phyloP scores from a whole-genome alignment of 2,888 invertebrate genomes.

The Theretra japonica region DNA sequence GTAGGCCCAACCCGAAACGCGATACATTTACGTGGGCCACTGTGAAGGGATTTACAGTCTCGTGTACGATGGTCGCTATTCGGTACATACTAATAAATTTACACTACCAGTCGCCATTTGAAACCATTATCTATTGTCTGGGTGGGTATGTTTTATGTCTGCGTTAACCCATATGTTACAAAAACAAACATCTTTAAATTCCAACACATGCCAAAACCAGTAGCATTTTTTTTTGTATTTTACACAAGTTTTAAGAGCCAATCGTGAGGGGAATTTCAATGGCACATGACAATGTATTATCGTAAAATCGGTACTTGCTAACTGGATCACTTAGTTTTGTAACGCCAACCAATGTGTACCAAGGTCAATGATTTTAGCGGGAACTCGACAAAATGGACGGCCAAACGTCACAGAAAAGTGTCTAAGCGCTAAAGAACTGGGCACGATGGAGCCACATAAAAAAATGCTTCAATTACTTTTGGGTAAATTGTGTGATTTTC shows the following conservation, averaged over 20 bases:
- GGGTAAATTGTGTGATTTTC: background rate
- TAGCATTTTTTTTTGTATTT: conserved; percentile 24
- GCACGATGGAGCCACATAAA: conserved; percentile 54
- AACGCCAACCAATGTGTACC: conserved; percentile 42
- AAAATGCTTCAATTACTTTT: background rate
- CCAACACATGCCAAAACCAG: conserved; percentile 19
- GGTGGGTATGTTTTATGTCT: background rate
- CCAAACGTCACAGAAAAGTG: conserved; percentile 50
- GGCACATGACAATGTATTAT: conserved; percentile 19
- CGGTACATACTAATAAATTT: no score
- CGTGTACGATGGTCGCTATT: no score
- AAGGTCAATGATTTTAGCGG: conserved; percentile 74
- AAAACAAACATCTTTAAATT: conserved; percentile 24
- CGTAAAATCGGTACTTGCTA: conserved; percentile 30
- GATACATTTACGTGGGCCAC: no score
- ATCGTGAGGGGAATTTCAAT: background rate
- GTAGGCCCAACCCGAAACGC: no score
- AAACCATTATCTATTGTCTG: background rate
- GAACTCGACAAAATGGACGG: conserved; percentile 59
- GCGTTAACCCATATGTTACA: background rate
- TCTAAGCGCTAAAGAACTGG: conserved; percentile 57
- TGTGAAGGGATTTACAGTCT: no score
- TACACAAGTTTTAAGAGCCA: conserved; percentile 17
- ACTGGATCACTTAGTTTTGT: conserved; percentile 43
- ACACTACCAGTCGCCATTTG: background rate